Evolutionary conservation across 37 sponge, comb jelly and placozoan species (phyloP).

Genomic region (Diacarnus erythraeanus): DNA sequence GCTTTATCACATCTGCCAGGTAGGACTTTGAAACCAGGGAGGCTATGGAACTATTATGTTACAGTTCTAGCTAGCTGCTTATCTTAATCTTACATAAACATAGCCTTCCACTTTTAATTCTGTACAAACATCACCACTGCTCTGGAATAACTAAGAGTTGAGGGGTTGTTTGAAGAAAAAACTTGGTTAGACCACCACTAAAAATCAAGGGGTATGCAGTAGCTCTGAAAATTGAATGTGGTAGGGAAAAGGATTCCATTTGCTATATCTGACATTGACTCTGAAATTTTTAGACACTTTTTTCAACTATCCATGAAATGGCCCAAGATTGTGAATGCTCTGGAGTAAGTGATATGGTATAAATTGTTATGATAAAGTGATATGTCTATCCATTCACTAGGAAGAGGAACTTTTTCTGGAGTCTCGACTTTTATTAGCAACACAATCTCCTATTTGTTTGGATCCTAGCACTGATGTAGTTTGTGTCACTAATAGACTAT

Average conservation of each 20-base stretch:
- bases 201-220: no score
- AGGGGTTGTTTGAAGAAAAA: neutral
- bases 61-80: no score
- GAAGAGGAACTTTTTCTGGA: constrained; percentile 61
- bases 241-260: neutral
- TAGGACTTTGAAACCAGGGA: no score
- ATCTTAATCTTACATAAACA: no score
- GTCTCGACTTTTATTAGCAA: constrained; percentile 51
- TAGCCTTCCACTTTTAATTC: no score
- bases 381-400: constrained; percentile 1
- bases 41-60: no score
- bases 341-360: constrained; percentile 22
- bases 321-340: constrained; percentile 31
- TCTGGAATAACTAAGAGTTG: no score
- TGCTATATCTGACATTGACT: neutral
- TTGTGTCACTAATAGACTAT: constrained; percentile 68
- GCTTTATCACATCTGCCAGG: no score
- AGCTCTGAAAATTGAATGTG: neutral
- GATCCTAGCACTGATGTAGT: constrained; percentile 74
- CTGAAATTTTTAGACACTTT: constrained; percentile 33
- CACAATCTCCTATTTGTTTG: constrained; percentile 69
- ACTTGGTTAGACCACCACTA: neutral
- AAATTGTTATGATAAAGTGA: neutral
- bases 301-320: constrained; percentile 34
- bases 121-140: no score